These are phyloP conservation scores for Tetrao urogallus DNA, from an alignment of 2,113 vertebrate genomes.

Conservation along the genomic window DNA sequence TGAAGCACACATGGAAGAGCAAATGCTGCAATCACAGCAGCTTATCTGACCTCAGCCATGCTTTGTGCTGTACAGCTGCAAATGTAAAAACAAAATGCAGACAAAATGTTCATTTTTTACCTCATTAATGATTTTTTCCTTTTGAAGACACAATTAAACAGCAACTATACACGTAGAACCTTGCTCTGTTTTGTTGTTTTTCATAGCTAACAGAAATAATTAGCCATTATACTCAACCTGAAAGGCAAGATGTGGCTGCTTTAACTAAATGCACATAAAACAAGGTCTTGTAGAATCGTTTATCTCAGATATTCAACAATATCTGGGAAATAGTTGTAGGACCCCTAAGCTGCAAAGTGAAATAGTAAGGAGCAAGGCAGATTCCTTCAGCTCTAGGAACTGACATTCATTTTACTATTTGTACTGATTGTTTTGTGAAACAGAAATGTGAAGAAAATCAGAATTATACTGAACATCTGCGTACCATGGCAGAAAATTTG, in stretches of 20 bases:
- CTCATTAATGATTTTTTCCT: background rate
- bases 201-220: background rate
- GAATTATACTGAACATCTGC: background rate
- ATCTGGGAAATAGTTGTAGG: background rate
- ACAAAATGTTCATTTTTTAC: background rate
- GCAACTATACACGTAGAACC: background rate
- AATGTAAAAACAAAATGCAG: background rate
- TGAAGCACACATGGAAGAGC: background rate
- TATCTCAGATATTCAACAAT: background rate
- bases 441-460: background rate
- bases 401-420: accelerated
- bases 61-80: background rate
- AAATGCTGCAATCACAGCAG: background rate
- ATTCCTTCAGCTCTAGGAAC: background rate
- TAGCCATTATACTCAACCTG: background rate
- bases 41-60: background rate
- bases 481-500: background rate
- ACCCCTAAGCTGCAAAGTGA: background rate
- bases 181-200: background rate
- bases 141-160: background rate
- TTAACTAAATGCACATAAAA: background rate
- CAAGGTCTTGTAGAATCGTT: background rate
- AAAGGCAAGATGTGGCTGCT: background rate
- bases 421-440: background rate
- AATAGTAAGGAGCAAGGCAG: background rate